A percentile compares a stretch with the other conserved stretches of the same genome.
phyloP scores from a whole-genome alignment of 2,888 invertebrate species.

The Ectobius pallidus region DNA sequence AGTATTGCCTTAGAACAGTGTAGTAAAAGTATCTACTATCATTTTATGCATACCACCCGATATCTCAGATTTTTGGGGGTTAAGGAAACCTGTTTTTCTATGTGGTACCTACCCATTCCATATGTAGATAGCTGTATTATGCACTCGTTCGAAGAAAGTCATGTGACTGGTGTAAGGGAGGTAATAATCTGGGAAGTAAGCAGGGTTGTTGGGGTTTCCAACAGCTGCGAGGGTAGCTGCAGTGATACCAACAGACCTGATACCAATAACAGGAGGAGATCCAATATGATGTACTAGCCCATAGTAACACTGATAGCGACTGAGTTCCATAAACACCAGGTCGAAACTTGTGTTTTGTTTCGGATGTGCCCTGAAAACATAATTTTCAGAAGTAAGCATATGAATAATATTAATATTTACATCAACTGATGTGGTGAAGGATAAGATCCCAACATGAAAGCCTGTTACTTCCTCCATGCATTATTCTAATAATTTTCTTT shows the following conservation, averaged over 20 bases:
- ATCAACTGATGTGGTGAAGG: too few species aligned
- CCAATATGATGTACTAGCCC: conserved; percentile 35
- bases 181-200: conserved; percentile 51
- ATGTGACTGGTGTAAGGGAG: conserved; percentile 46
- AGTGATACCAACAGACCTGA: conserved; percentile 50
- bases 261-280: conserved; percentile 59
- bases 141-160: conserved; percentile 48
- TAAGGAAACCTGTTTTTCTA: too few species aligned
- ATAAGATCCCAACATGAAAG: too few species aligned
- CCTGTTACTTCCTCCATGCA: too few species aligned
- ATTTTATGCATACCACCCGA: too few species aligned
- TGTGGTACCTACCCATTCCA: not conserved
- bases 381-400: too few species aligned
- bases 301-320: conserved; percentile 47
- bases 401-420: too few species aligned
- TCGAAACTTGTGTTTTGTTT: conserved; percentile 56
- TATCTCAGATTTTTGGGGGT: too few species aligned
- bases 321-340: conserved; percentile 62
- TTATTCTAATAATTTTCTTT: too few species aligned
- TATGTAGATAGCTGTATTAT: conserved; percentile 37
- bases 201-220: conserved; percentile 51
- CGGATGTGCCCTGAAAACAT: not conserved
- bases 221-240: conserved; percentile 48
- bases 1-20: too few species aligned
- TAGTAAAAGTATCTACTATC: too few species aligned